Base-by-base conservation (phyloP, 2,888 invertebrate species). In the Gari tellinella region DNA sequence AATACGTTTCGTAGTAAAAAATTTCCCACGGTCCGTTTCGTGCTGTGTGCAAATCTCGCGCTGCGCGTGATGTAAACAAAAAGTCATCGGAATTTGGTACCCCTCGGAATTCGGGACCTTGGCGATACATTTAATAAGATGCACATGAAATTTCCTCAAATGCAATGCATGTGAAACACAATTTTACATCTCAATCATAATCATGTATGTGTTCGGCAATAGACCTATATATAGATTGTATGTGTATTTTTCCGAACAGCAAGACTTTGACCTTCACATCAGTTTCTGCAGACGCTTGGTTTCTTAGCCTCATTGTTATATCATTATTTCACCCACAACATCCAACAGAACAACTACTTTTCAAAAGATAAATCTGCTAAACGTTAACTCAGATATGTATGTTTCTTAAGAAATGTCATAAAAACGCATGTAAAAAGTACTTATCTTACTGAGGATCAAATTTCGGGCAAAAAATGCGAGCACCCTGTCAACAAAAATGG, bases 391-490 rank as follows among this genome's bases (percentile, higher is more conserved):
- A 3, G 43, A 43, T 4, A 5, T 19, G 43, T 43, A 43, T 43
- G 43, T 43, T 43, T 43, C 43, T 43, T 43, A 19, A 4, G 19
- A 5, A 43, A 43, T 43, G 43, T 43, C 19, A 14, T 43, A 43
- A 43, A 43, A 43, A 43, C 14, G 19, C 15, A 43, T 31, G 10
- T 31, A 43, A 43, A 43, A 17, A 43, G 43, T 19, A 43, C 43
- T 43, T 4, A 43, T 14, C 43, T 43, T 43, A 14, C 43, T 43
- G 43, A 43, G 43, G 43, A 43, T 43, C n/a, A 43, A 43, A 43
- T 43, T 43, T 43, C 43, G 15, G 3, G 43, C 31, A 31, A 4
- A 10, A 31, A 31, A 4, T 7, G 5, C 10, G 31, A 31, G 10
- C 31, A 10, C 10, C 31, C 31, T n/a, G n/a, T n/a, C n/a, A n/a